Evolutionary conservation across 2,113 vertebrate genomes (phyloP), one percentile per base, ranked within the genome.

Genomic region (Megalops atlanticus): DNA sequence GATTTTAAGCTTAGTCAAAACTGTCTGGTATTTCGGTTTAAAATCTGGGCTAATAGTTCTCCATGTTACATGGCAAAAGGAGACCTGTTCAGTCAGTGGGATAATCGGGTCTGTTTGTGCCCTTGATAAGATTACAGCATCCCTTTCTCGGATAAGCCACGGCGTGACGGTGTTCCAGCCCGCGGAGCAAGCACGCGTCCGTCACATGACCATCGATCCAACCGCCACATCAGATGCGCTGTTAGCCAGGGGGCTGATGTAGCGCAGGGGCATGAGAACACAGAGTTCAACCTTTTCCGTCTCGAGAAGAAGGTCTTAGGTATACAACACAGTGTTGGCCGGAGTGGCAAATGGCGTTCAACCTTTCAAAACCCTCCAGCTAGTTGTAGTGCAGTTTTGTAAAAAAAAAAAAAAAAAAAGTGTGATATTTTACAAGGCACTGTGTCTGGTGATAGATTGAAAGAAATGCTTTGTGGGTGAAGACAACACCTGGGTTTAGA

Each of bases 201-300:
- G 18, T n/a, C 72, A 74, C 38, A 27, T 74, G 72, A 41, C 27
- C 38, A 74, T 74, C 40, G 72, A 74, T 74, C n/a, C 24, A 74
- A 74, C 72, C 10, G 14, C 40, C 12, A 35, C 21, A 43, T 40
- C 72, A 27, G 39, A 74, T 43, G 36, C 40, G n/a, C 21, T 74
- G 72, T 43, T 39, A 74, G 40, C 72, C 38, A 74, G 43, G 40
- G 40, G 36, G 72, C 72, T n/a, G 43, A 74, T 27, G 14, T 74
- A n/a, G 38, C 72, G 31, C 58, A 64, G 8, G n/a, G 58, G 58
- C 11, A 24, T 31, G 58, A n/a, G n/a, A n/a, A n/a, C 8, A 11
- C 58, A 27, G 58, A n/a, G 24, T 64, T 31, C 12, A 64, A 24
- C 58, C 58, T 24, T 64, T 64, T 31, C n/a, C 2, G 10, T 64